Conservation (phyloP, 1,140 invertebrate species). For the Pogonomyrmex californicus region DNA sequence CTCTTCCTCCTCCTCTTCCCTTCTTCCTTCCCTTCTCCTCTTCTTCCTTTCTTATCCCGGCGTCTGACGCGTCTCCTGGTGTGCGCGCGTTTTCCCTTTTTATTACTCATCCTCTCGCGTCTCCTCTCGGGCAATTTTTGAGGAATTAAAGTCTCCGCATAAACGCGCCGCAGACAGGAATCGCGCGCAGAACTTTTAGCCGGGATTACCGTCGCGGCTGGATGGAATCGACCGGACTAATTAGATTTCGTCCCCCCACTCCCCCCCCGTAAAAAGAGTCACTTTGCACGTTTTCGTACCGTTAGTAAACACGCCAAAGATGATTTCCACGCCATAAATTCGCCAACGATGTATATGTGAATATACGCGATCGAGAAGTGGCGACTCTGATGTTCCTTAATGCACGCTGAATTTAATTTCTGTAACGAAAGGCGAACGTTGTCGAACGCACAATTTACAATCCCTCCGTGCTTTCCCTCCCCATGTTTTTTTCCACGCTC, state of each 20-base stretch:
- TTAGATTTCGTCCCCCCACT: conserved; percentile 64
- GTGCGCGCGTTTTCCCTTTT: background rate
- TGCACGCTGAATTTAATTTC: background rate
- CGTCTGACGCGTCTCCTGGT: conserved; percentile 38
- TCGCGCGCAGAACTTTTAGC: conserved; percentile 64
- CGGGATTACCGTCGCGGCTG: conserved; percentile 33
- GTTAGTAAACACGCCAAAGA: conserved; percentile 12
- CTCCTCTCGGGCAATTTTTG: conserved; percentile 55
- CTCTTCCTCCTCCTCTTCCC: background rate
- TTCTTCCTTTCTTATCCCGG: background rate
- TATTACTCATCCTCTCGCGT: conserved; percentile 14
- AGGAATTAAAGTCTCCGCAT: conserved; percentile 59
- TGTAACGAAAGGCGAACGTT: background rate
- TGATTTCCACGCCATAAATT: background rate
- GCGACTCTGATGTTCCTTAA: background rate
- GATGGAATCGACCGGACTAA: conserved; percentile 59
- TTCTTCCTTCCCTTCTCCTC: background rate
- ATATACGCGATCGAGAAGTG: background rate
- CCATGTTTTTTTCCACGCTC: background rate
- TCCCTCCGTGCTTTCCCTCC: background rate
- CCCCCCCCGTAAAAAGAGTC: background rate
- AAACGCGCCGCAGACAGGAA: conserved; percentile 23
- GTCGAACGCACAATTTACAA: background rate
- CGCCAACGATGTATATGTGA: background rate
- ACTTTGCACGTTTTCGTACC: conserved; percentile 1